These are phyloP conservation scores for Momotus momota DNA, from an alignment of 2,797 vertebrate species.

Conservation along the genomic window DNA sequence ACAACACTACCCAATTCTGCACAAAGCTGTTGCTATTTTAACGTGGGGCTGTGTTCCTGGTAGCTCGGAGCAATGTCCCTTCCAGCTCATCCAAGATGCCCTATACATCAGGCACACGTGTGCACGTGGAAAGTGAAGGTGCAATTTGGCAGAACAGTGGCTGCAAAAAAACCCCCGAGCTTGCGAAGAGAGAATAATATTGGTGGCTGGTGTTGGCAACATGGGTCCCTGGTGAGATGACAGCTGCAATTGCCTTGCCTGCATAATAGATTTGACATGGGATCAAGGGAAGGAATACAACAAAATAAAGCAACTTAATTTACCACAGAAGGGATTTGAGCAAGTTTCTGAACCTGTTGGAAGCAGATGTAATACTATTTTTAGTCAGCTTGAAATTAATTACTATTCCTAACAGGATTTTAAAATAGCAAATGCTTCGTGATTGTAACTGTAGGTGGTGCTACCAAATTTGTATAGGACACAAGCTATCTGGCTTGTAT, in stretches of 20 bases:
- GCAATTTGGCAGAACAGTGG: not conserved
- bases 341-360: conserved; percentile 11
- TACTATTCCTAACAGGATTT: conserved; percentile 8
- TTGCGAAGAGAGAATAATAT: not conserved
- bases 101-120: not conserved
- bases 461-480: not conserved
- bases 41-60: not conserved
- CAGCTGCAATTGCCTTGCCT: conserved; percentile 24
- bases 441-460: not conserved
- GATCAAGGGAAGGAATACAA: not conserved
- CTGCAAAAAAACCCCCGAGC: not conserved
- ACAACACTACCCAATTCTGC: not conserved
- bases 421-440: not conserved
- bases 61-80: not conserved
- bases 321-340: not conserved
- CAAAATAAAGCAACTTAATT: conserved; percentile 17
- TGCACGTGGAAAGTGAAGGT: not conserved
- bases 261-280: not conserved
- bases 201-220: not conserved
- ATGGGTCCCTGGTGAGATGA: not conserved
- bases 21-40: not conserved
- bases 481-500: not conserved
- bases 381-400: conserved; percentile 1
- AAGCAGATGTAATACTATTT: conserved; percentile 24
- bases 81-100: not conserved